Base-by-base conservation (phyloP, 2,113 vertebrate genomes). In the Spermophilus dauricus region DNA sequence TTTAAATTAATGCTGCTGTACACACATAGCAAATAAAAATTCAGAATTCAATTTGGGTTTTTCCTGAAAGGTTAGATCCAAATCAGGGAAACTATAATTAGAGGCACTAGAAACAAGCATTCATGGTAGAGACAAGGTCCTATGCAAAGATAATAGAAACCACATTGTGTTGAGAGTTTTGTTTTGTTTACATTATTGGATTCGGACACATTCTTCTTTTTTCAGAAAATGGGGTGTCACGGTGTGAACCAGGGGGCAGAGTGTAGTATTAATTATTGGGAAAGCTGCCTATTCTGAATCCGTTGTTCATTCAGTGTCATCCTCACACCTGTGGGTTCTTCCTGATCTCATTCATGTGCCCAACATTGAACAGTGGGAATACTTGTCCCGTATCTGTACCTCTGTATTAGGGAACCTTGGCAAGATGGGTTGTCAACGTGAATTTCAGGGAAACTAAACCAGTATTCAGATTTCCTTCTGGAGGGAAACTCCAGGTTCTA, bases 381-480 rank as follows among this genome's bases (percentile, higher is more conserved):
- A 9, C n/a, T 65, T 39, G 5, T 53, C 53, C 39, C 18, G 14
- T 61, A 13, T 2, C 4, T 56, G 70, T 22, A 56, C 7, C 28
- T 93, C 4, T 12, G 16, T 45, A 72, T 5, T 56, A 69, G 39
- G 61, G 51, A 56, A n/a, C 20, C 20, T 56, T 37, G 20, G 37
- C 65, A 61, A 94, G 20, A 24, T 67, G 42, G 51, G 10, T 24
- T 86, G 37, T 75, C 78, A 84, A 24, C 16, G 24, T 78, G 32
- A 39, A 5, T 83, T 93, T 95, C 92, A 78, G n/a, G 70, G 81
- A 93, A 83, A n/a, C 8, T 72, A 73, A 95, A 65, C 39, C 53
- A 63, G 82, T 51, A 42, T 92, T 92, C 12, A 22, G 8, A 0
- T 75, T 39, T 92, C 34, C 18, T 37, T n/a, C 13, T 69, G 10